Conservation (phyloP, 2,888 invertebrate genomes). For the Brachypterus glaber region DNA sequence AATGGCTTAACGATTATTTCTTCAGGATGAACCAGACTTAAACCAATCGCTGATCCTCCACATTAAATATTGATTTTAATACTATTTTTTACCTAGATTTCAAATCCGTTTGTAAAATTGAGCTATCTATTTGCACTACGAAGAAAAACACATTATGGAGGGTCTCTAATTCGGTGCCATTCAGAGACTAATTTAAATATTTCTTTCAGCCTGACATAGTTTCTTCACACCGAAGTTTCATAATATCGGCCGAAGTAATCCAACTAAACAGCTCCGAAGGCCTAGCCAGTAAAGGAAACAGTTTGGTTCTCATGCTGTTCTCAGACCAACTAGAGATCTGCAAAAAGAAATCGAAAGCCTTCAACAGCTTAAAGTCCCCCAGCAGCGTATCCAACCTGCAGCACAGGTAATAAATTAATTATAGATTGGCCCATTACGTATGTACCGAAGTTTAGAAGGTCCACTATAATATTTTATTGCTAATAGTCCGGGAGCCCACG, state of each 20-base stretch:
- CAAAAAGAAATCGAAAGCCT: slow-evolving; percentile 72
- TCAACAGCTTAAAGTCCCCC: slow-evolving; percentile 61
- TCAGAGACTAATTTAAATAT: background rate
- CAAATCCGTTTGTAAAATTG: too few species aligned
- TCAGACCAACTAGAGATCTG: slow-evolving; percentile 91
- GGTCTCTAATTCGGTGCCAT: background rate
- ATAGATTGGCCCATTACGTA: too few species aligned
- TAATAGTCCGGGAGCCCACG: too few species aligned
- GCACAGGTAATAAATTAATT: too few species aligned
- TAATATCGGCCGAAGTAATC: slow-evolving; percentile 79
- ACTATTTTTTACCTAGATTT: too few species aligned
- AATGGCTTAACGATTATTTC: background rate
- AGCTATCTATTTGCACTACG: too few species aligned
- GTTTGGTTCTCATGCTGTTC: slow-evolving; percentile 83
- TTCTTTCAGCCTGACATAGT: slow-evolving; percentile 71
- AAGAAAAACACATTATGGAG: background rate
- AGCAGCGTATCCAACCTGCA: slow-evolving; percentile 36
- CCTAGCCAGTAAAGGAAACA: slow-evolving; percentile 71
- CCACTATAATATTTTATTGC: too few species aligned
- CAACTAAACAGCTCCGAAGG: slow-evolving; percentile 66
- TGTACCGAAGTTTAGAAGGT: too few species aligned
- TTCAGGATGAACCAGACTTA: too few species aligned
- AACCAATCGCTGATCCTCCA: too few species aligned
- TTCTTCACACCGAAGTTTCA: slow-evolving; percentile 85
- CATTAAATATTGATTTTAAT: too few species aligned